Percentiles rank a stretch among this genome's conserved stretches.
phyloP scores from a whole-genome alignment of 2,113 vertebrate genomes.

The Pristiophorus japonicus region DNA sequence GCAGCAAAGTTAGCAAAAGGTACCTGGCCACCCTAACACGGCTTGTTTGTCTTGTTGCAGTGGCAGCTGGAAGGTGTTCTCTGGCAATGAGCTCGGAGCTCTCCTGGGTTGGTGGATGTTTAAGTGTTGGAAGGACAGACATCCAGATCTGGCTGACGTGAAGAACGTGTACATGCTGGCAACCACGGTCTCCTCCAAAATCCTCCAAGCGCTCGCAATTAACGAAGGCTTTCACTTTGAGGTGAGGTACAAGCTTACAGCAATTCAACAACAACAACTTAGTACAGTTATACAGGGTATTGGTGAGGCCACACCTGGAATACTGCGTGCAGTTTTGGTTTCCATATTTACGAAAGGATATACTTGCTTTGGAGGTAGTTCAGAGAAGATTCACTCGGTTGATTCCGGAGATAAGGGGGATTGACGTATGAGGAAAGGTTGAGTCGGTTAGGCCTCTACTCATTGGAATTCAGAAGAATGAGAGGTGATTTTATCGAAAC shows the following conservation, averaged over 20 bases:
- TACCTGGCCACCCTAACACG: background rate
- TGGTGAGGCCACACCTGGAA: no score
- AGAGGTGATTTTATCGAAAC: no score
- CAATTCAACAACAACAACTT: background rate
- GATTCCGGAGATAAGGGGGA: no score
- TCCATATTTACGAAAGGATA: no score
- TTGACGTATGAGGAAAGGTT: no score
- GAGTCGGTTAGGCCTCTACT: no score
- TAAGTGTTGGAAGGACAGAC: slow-evolving; percentile 69
- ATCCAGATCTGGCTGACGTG: slow-evolving; percentile 53
- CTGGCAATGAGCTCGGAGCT: slow-evolving; percentile 83
- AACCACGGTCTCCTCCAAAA: slow-evolving; percentile 87
- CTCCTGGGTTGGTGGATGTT: slow-evolving; percentile 96
- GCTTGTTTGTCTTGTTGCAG: slow-evolving; percentile 48
- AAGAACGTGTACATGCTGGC: slow-evolving; percentile 77
- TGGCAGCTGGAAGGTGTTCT: slow-evolving; percentile 82
- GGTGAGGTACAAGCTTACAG: slow-evolving; percentile 51
- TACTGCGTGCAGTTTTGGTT: no score
- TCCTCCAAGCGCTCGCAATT: slow-evolving; percentile 73
- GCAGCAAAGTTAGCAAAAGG: background rate
- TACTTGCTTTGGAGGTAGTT: no score
- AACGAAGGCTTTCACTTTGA: slow-evolving; percentile 85
- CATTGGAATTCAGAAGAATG: no score
- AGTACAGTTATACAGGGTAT: no score
- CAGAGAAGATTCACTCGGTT: no score